phyloP scores from a whole-genome alignment of 92 coral and sea anemone genomes.

The Heliopora coerulea region DNA sequence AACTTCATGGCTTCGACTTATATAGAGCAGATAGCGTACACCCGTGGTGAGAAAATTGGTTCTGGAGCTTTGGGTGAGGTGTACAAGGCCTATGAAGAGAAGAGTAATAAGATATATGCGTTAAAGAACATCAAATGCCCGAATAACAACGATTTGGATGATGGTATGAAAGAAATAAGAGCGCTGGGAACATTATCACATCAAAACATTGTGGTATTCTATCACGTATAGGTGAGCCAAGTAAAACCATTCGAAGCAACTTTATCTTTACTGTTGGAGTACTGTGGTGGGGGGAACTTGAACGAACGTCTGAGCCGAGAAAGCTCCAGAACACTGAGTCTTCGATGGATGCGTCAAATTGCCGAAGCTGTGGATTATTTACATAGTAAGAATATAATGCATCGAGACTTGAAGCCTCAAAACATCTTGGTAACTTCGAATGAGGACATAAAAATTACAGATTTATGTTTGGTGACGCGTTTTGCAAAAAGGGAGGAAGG shows the following conservation, averaged over 20 bases:
- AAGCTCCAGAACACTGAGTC: background rate
- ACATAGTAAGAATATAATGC: constrained; percentile 6
- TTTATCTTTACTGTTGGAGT: constrained; percentile 7
- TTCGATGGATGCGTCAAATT: background rate
- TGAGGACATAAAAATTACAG: constrained; percentile 4
- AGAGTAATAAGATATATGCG: background rate
- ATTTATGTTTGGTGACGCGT: constrained; percentile 20
- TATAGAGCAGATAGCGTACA: too few relatives aligned
- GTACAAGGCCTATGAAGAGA: background rate
- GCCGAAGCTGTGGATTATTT: background rate
- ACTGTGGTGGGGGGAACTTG: background rate
- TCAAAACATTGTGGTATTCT: background rate
- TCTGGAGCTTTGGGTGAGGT: constrained; percentile 14
- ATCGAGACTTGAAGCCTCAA: constrained; percentile 24
- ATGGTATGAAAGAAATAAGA: background rate
- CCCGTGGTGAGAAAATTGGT: background rate
- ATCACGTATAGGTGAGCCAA: background rate
- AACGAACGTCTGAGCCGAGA: background rate
- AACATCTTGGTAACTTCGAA: background rate
- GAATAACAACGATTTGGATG: background rate
- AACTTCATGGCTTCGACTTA: too few relatives aligned
- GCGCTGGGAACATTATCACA: background rate
- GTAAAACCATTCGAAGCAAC: background rate
- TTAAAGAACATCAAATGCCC: constrained; percentile 12
- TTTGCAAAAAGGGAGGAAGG: background rate